These are phyloP conservation scores for Anser cygnoides DNA, from an alignment of 2,113 vertebrate genomes.

Conservation along the genomic window DNA sequence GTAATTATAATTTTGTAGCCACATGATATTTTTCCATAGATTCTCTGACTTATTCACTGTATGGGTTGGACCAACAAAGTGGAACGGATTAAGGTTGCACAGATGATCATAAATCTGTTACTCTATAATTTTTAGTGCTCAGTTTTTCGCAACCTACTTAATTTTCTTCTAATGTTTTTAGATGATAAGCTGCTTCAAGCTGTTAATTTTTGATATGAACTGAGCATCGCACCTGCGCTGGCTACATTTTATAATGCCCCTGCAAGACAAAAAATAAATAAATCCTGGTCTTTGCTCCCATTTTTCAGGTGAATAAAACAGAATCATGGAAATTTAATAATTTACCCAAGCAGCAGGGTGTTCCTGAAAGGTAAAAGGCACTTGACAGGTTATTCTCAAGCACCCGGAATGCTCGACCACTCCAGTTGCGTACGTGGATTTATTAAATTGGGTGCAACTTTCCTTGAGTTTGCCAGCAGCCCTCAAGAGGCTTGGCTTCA, in stretches of 20 bases:
- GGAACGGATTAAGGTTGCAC: background rate
- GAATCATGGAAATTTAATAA: background rate
- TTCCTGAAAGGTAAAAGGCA: background rate
- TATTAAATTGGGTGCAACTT: background rate
- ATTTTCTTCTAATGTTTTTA: background rate
- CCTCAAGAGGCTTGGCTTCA: background rate
- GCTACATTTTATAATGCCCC: background rate
- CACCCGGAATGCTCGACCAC: accelerated
- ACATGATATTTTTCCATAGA: background rate
- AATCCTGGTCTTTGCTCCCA: background rate
- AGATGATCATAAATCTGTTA: background rate
- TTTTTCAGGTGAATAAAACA: background rate
- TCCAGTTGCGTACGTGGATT: background rate
- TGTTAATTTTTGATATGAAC: background rate
- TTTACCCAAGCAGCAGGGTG: background rate
- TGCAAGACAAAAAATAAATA: background rate
- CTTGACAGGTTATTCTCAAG: background rate
- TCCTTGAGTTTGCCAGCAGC: background rate
- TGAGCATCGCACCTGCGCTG: accelerated
- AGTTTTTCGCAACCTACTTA: background rate
- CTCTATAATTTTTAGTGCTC: background rate
- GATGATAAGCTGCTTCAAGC: background rate
- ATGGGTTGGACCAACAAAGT: background rate
- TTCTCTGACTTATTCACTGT: background rate
- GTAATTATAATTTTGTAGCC: background rate